Evolutionary conservation across 1,140 invertebrate genomes (phyloP).

Genomic region (Drosophila lacteicornis): DNA sequence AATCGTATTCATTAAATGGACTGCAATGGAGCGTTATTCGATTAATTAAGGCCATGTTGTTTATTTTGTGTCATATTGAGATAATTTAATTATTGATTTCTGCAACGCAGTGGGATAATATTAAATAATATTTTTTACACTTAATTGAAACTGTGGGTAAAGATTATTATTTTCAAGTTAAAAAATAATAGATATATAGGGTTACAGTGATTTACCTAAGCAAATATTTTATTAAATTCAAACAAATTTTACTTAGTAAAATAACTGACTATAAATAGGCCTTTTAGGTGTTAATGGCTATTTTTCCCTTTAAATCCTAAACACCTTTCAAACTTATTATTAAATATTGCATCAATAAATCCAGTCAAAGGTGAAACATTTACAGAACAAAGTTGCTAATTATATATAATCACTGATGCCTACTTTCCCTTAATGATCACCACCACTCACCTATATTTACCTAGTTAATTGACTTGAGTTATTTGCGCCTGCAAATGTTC

Average conservation of each 20-base stretch:
- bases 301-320: too few species aligned
- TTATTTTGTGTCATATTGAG: background rate
- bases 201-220: too few species aligned
- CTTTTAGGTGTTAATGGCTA: too few species aligned
- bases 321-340: background rate
- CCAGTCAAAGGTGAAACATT: constrained; percentile 5
- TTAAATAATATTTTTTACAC: too few species aligned
- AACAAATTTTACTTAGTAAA: too few species aligned
- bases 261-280: too few species aligned
- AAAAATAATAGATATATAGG: too few species aligned
- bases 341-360: background rate
- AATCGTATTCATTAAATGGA: constrained; percentile 2
- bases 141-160: background rate
- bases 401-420: constrained; percentile 4
- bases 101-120: background rate
- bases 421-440: constrained; percentile 13
- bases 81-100: constrained; percentile 7
- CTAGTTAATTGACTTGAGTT: constrained; percentile 10
- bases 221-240: too few species aligned
- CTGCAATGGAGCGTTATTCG: constrained; percentile 6
- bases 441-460: constrained; percentile 1
- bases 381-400: constrained; percentile 2
- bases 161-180: too few species aligned
- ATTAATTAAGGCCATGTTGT: constrained; percentile 11
- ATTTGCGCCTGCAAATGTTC: constrained; percentile 1